A percentile compares a stretch with the other conserved stretches of the same genome.
These are phyloP conservation scores for Pterophyllum scalare DNA, from an alignment of 2,113 vertebrate genomes.

Conservation along the genomic window DNA sequence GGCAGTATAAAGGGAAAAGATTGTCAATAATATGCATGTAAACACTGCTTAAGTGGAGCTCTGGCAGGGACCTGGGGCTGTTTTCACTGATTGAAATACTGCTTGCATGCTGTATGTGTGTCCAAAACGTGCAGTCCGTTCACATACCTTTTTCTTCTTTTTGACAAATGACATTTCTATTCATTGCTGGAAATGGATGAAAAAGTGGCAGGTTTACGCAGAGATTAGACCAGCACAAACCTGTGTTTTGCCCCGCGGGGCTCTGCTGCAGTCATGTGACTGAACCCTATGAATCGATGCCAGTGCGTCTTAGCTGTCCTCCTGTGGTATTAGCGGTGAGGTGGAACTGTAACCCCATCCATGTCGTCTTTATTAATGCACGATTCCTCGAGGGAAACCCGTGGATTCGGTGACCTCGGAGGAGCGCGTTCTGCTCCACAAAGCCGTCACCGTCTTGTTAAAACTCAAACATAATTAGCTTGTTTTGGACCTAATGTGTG, in stretches of 20 bases:
- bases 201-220: not conserved
- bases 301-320: not conserved
- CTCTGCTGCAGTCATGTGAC: not conserved
- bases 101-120: not conserved
- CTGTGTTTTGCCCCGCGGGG: too few species aligned
- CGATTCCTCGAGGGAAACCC: slow-evolving; percentile 14
- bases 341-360: not conserved
- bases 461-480: slow-evolving; percentile 24
- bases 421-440: slow-evolving; percentile 8
- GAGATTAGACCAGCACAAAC: not conserved
- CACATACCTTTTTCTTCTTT: not conserved
- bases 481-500: slow-evolving; percentile 43
- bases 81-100: not conserved
- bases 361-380: slow-evolving; percentile 8
- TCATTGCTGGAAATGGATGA: not conserved
- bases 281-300: not conserved
- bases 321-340: not conserved
- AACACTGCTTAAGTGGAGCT: not conserved
- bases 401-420: slow-evolving; percentile 46
- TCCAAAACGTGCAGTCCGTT: not conserved
- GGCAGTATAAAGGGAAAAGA: too few species aligned
- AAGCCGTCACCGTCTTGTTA: slow-evolving; percentile 22
- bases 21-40: not conserved
- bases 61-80: not conserved
- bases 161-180: not conserved